Percentiles rank a stretch among this genome's conserved stretches.
Evolutionary conservation across 2,113 vertebrate species (phyloP).

Genomic region (Siniperca chuatsi): DNA sequence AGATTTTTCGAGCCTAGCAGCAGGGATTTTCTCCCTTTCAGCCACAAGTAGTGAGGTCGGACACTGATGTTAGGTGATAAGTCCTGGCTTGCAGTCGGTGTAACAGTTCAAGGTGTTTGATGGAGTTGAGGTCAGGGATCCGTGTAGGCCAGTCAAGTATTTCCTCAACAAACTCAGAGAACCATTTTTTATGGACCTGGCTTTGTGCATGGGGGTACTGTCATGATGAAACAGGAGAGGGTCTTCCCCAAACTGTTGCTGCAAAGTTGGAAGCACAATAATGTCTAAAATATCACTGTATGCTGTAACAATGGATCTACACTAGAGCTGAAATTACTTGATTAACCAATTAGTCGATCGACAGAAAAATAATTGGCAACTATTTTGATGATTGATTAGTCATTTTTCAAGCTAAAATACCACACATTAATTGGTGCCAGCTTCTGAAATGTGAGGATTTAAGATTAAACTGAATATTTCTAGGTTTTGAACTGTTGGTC

Average conservation of each 20-base stretch:
- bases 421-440: no score
- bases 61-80: slow-evolving; percentile 63
- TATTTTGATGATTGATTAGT: neutral
- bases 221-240: neutral
- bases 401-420: neutral
- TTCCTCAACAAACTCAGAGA: slow-evolving; percentile 22
- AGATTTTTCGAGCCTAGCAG: slow-evolving; percentile 25
- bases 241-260: neutral
- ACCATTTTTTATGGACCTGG: slow-evolving; percentile 22
- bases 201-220: neutral
- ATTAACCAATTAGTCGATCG: neutral
- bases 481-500: no score
- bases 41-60: slow-evolving; percentile 55
- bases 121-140: slow-evolving; percentile 41
- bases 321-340: neutral
- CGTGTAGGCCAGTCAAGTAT: slow-evolving; percentile 31
- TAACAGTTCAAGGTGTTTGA: slow-evolving; percentile 59
- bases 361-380: neutral
- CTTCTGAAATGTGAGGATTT: neutral
- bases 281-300: neutral
- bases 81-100: slow-evolving; percentile 35
- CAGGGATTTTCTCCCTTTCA: slow-evolving; percentile 52
- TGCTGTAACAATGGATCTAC: neutral
- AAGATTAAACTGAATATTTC: neutral
- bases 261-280: neutral